These are phyloP conservation scores for Drosophila seclusa DNA, from an alignment of 2,888 invertebrate genomes.

Conservation along the genomic window DNA sequence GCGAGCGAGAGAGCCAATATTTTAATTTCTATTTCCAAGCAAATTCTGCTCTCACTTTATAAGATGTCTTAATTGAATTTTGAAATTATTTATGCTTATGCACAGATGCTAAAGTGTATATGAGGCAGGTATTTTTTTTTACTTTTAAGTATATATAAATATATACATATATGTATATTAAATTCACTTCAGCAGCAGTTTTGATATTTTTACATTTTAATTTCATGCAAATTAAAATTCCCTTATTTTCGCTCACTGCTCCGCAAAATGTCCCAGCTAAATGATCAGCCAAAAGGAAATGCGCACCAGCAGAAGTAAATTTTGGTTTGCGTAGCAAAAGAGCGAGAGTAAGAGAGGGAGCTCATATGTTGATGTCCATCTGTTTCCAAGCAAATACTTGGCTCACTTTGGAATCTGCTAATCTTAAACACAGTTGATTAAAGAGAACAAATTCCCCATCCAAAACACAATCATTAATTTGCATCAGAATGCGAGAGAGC, in stretches of 20 bases:
- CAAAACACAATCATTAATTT: conserved; percentile 58
- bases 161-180: background rate
- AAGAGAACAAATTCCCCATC: background rate
- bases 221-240: background rate
- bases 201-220: background rate
- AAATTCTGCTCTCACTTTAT: background rate
- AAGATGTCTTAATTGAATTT: background rate
- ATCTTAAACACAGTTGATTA: background rate
- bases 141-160: background rate
- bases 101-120: background rate
- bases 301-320: background rate
- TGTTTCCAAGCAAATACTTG: background rate
- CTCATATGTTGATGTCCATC: background rate
- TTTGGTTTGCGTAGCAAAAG: background rate
- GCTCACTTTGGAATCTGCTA: background rate
- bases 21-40: background rate
- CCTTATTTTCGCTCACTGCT: background rate
- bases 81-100: background rate
- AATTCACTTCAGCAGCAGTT: background rate
- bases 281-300: background rate
- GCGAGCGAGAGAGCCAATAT: background rate
- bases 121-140: background rate
- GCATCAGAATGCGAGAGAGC: conserved; percentile 26
- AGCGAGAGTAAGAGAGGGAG: background rate
- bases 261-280: background rate